Evolutionary conservation across 1,140 invertebrate species (phyloP).

Genomic region (Pseudobourletiella spinata): DNA sequence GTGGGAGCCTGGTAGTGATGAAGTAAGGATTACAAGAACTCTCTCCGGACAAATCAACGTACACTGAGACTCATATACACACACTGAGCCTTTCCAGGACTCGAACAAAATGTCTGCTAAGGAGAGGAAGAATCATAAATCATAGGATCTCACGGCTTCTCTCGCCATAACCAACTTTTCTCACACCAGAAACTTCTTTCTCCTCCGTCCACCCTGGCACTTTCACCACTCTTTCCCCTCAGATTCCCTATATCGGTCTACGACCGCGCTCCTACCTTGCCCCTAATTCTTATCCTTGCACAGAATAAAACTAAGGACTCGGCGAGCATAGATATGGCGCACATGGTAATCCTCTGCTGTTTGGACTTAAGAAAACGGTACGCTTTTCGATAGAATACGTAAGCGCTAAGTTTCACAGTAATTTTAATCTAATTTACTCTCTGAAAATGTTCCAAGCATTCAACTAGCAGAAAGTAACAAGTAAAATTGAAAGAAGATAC

Average conservation of each 20-base stretch:
- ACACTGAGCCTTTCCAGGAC: too few species aligned
- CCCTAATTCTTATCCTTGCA: too few species aligned
- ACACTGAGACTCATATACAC: too few species aligned
- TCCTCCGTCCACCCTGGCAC: background rate
- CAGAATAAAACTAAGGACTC: too few species aligned
- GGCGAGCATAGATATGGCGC: too few species aligned
- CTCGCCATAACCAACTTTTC: background rate
- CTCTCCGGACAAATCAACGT: too few species aligned
- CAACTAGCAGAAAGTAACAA: background rate
- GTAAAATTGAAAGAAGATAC: background rate
- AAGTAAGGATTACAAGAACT: too few species aligned
- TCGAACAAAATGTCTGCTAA: background rate
- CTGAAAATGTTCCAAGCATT: background rate
- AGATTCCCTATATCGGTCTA: background rate
- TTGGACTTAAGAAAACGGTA: too few species aligned
- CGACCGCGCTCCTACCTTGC: background rate
- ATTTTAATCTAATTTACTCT: background rate
- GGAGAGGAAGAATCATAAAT: background rate
- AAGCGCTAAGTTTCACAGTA: background rate
- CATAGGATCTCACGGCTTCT: background rate
- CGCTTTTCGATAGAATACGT: too few species aligned
- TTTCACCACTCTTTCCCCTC: background rate
- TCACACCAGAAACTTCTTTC: background rate
- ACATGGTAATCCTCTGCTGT: too few species aligned
- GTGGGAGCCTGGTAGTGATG: too few species aligned